These are phyloP conservation scores for Isoperla grammatica DNA, from an alignment of 2,888 invertebrate genomes.

Conservation along the genomic window DNA sequence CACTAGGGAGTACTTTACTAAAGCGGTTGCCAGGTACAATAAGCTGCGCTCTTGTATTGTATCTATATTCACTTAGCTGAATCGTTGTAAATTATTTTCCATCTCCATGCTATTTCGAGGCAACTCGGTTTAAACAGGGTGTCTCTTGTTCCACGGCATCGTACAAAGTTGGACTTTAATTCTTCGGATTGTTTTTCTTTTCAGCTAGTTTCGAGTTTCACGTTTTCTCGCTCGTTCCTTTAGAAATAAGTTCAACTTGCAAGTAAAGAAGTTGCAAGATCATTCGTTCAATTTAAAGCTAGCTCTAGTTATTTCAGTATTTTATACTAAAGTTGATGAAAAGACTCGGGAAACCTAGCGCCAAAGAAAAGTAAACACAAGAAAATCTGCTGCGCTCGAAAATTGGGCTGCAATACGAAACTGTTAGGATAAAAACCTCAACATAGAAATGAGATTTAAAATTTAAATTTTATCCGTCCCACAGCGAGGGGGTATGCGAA, in stretches of 20 bases:
- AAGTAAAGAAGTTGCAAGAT: slow-evolving; percentile 6
- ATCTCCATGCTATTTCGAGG: too few species aligned
- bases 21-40: too few species aligned
- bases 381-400: slow-evolving; percentile 1
- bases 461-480: slow-evolving; percentile 22
- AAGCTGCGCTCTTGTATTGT: too few species aligned
- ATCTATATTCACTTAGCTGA: too few species aligned
- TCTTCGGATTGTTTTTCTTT: neutral
- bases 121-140: too few species aligned
- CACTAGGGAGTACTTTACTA: too few species aligned
- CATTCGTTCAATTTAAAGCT: slow-evolving; percentile 12
- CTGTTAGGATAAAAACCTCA: slow-evolving; percentile 1
- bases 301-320: slow-evolving; percentile 3
- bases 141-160: too few species aligned
- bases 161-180: too few species aligned
- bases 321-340: slow-evolving; percentile 3
- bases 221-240: neutral
- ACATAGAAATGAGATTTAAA: slow-evolving; percentile 25
- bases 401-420: neutral
- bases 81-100: too few species aligned
- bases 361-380: slow-evolving; percentile 7
- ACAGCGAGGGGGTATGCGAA: neutral
- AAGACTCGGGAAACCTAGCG: slow-evolving; percentile 7
- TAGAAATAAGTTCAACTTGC: slow-evolving; percentile 3
- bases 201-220: neutral